Evolutionary conservation across 2,888 invertebrate species (phyloP).

Genomic region (Pachycephus smyrnensis): DNA sequence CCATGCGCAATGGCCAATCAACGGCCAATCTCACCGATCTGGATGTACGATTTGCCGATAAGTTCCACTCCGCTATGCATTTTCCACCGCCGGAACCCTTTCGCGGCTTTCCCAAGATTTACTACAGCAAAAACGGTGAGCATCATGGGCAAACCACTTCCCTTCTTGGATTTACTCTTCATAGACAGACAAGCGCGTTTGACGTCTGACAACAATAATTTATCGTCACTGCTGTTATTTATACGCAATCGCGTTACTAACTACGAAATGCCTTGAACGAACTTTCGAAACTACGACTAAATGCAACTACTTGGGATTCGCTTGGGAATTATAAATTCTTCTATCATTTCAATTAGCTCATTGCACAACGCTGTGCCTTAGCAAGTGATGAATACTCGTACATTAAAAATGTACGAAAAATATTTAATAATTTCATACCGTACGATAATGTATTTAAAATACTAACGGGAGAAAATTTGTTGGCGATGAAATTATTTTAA

Average conservation of each 20-base stretch:
- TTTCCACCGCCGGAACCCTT: constrained; percentile 81
- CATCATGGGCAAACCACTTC: constrained; percentile 18
- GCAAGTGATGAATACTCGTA: neutral
- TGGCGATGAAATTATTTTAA: neutral
- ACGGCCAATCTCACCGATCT: constrained; percentile 69
- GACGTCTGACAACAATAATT: constrained; percentile 15
- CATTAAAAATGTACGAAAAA: neutral
- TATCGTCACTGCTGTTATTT: neutral
- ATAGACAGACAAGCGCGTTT: neutral
- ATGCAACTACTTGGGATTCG: neutral
- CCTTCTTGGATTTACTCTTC: constrained; percentile 25
- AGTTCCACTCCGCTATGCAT: constrained; percentile 73
- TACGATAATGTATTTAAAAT: neutral
- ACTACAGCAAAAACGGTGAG: constrained; percentile 76
- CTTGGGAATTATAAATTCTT: neutral
- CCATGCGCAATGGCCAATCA: constrained; percentile 65
- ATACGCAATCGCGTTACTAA: neutral
- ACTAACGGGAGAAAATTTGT: neutral
- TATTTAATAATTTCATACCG: neutral
- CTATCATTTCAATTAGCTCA: neutral
- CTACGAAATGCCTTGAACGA: neutral
- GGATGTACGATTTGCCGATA: constrained; percentile 76
- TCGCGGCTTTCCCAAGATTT: constrained; percentile 75
- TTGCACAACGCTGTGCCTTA: neutral
- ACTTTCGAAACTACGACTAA: neutral